Evolutionary conservation across 2,797 vertebrate species (phyloP), one percentile per base, ranked within the genome.

Genomic region (Brotula barbata): DNA sequence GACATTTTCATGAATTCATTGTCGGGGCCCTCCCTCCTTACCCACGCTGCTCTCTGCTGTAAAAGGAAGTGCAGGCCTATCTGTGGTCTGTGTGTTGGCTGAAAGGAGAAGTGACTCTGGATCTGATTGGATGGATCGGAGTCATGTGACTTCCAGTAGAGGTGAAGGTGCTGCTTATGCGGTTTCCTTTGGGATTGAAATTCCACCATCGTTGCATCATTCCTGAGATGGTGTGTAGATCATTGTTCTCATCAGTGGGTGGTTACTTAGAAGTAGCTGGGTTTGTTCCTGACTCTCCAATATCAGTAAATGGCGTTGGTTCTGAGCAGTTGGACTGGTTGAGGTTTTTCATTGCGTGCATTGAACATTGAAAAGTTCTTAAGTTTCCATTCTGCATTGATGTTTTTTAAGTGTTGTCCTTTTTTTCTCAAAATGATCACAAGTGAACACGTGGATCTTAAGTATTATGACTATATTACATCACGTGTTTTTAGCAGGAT

Each of bases 61-160:
- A 68, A 64, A 60, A 73, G 80, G 81, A 88, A 86, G 58, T 73
- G 13, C 8, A 19, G 31, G 12, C 66, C 10, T 39, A 23, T 33
- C 14, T 61, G 60, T 45, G 58, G 66, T 55, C 23, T 15, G 14
- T 8, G 11, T 41, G 8, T 11, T 44, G n/a, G 6, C 22, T 51
- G 46, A 87, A 88, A 83, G 44, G 66, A 53, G 88, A 88, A 87
- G 79, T 81, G 31, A 60, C 21, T 61, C 37, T 10, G 23, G 28
- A 44, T 70, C 21, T 45, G 33, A 83, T 50, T 79, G 64, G 54
- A 63, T 15, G 19, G 33, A 46, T 14, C 22, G n/a, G 6, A 23
- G 44, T 65, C 75, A 63, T 46, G 59, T 83, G 73, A 76, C 54
- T 50, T 42, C 37, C n/a, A 49, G 15, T 12, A 13, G 41, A 64